Evolutionary conservation across 2,113 vertebrate species (phyloP), one percentile per base, ranked within the genome.

Genomic region (Silurus asotus): DNA sequence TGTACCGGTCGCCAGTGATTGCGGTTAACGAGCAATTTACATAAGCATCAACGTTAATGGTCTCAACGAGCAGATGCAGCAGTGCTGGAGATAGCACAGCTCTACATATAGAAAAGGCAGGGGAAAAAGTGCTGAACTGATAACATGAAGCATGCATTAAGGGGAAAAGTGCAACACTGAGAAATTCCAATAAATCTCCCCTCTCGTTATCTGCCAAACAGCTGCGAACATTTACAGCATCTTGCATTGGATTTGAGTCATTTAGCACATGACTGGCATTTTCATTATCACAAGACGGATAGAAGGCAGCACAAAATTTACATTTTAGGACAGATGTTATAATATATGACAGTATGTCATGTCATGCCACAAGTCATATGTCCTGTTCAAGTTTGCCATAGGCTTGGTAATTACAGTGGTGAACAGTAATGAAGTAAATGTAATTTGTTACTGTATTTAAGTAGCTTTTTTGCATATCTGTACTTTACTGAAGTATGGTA

Each of bases 1-100:
- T 62, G 65, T 65, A 67, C 65, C 45, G 77, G 65, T 56, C 77
- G 65, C 84, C 77, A 86, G 64, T 86, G 84, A 86, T 86, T 86
- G 84, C 45, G 45, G 77, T 86, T 86, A 86, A 86, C 84, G 84
- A 86, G 62, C 84, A 86, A 86, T 86, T 86, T 86, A 81, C 84
- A 86, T 86, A 81, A 86, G 77, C 84, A 86, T 61, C 45, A 13
- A 61, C 37, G 64, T 62, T 86, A 86, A 86, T 81, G 84, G 76
- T 77, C 77, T 70, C 55, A 61, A 81, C 65, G 56, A 86, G 77
- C 65, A 81, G 84, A 61, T 80, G 77, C 45, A 56, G 23, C 55
- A 65, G 62, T 0, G 48, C 45, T 25, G 20, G 20, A 86, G 45
- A 86, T 72, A 81, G 65, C 64, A 67, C 55, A n/a, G 14, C 53